Conservation (phyloP, 2,888 invertebrate species). For the Syrista parreyssii region DNA sequence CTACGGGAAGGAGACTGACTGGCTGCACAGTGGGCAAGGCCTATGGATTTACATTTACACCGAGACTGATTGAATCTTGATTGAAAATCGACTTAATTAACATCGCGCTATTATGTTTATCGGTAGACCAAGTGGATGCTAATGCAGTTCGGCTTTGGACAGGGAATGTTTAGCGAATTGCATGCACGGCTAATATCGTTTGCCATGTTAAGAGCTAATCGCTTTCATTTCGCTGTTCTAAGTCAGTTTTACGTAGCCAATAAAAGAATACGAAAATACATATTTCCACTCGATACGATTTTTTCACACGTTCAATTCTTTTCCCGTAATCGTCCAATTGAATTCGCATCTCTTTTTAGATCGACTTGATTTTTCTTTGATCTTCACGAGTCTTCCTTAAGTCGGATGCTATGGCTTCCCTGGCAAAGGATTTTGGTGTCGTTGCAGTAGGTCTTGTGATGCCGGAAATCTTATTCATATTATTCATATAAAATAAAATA, state of each 20-base stretch:
- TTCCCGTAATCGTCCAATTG: background rate
- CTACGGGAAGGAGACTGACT: slow-evolving; percentile 4
- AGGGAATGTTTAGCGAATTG: slow-evolving; percentile 3
- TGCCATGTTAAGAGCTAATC: slow-evolving; percentile 29
- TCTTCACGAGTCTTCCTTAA: background rate
- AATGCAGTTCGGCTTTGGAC: background rate
- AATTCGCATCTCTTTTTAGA: background rate
- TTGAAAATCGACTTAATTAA: slow-evolving; percentile 61
- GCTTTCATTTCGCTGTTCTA: background rate
- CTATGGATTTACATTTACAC: slow-evolving; percentile 58
- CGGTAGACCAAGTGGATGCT: slow-evolving; percentile 31
- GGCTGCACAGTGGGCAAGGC: slow-evolving; percentile 14
- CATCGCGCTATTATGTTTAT: slow-evolving; percentile 53
- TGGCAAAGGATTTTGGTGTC: too few relatives aligned
- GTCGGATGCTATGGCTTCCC: background rate
- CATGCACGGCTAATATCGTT: slow-evolving; percentile 35
- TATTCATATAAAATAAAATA: too few relatives aligned
- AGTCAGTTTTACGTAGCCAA: background rate
- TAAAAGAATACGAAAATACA: background rate
- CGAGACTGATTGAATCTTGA: slow-evolving; percentile 61
- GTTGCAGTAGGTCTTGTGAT: background rate
- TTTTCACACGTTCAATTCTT: background rate
- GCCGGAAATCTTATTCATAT: background rate
- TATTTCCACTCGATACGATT: background rate
- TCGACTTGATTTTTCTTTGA: background rate